Evolutionary conservation across 2,113 vertebrate species (phyloP).

Genomic region (Salvator merianae): DNA sequence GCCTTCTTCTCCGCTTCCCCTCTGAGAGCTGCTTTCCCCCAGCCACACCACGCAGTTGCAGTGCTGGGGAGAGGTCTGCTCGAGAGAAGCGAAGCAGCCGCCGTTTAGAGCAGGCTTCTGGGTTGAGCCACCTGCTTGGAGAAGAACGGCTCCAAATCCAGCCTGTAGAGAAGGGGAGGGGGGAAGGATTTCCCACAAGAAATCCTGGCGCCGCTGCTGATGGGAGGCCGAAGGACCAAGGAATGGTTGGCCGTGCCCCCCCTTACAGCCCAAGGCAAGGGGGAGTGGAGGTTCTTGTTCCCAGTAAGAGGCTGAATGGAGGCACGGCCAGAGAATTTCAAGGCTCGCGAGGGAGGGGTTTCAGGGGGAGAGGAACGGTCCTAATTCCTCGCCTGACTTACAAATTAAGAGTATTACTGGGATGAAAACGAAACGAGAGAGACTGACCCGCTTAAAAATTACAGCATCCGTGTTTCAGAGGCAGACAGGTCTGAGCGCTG

Average conservation of each 20-base stretch:
- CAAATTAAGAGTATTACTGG: background rate
- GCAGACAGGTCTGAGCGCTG: background rate
- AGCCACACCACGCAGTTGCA: background rate
- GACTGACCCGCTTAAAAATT: conserved; percentile 18
- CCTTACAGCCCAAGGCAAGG: conserved; percentile 1
- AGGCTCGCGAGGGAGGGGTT: background rate
- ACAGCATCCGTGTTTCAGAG: conserved; percentile 30
- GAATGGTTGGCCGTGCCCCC: conserved; percentile 11
- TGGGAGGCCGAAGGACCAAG: background rate
- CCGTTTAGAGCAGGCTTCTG: background rate
- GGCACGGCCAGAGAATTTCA: background rate
- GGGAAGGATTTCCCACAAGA: background rate
- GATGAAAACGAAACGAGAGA: background rate
- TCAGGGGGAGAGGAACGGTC: background rate
- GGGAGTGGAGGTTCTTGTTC: conserved; percentile 22
- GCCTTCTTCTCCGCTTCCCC: background rate
- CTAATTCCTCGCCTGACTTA: background rate
- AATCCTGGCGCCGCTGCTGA: background rate
- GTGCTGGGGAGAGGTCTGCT: background rate
- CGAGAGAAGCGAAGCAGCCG: background rate
- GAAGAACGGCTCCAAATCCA: background rate
- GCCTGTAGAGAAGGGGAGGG: background rate
- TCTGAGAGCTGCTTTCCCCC: background rate
- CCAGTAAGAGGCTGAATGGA: background rate
- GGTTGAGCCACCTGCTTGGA: background rate